These are phyloP conservation scores for Bergia puertoricense DNA, from an alignment of 92 coral and sea anemone genomes.

Conservation along the genomic window DNA sequence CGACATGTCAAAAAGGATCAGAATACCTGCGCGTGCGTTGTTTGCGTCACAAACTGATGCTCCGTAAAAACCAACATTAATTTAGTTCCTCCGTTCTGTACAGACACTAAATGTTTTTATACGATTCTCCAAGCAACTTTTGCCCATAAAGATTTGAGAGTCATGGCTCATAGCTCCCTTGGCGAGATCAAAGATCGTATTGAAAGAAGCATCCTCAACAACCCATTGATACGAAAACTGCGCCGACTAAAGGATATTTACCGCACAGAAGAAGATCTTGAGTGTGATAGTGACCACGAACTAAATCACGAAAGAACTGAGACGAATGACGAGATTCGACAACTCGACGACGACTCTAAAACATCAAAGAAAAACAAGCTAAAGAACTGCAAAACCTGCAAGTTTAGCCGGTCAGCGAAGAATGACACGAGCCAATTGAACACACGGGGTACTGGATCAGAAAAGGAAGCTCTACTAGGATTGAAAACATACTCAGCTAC, in stretches of 20 bases:
- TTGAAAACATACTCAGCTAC: too few relatives aligned
- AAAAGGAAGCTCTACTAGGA: too few relatives aligned
- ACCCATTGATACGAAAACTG: slow-evolving; percentile 4
- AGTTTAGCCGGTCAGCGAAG: not conserved
- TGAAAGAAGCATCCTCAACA: slow-evolving; percentile 2
- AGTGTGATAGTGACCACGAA: not conserved
- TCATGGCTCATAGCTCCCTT: not conserved
- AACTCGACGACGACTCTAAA: not conserved
- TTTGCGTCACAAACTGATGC: too few relatives aligned
- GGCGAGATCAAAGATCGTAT: not conserved
- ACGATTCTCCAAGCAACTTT: too few relatives aligned
- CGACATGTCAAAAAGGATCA: too few relatives aligned
- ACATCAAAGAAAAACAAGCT: not conserved
- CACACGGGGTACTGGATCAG: not conserved
- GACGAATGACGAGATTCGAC: not conserved
- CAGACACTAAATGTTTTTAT: too few relatives aligned
- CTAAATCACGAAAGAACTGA: not conserved
- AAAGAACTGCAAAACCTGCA: not conserved
- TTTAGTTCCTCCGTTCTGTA: too few relatives aligned
- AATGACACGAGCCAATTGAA: not conserved
- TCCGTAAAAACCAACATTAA: too few relatives aligned
- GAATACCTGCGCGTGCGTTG: too few relatives aligned
- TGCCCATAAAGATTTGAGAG: too few relatives aligned
- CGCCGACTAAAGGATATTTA: not conserved
- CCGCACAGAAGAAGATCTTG: not conserved